Evolutionary conservation across 2,888 invertebrate species (phyloP), one percentile per base, ranked within the genome.

Genomic region (Lymantria monacha): DNA sequence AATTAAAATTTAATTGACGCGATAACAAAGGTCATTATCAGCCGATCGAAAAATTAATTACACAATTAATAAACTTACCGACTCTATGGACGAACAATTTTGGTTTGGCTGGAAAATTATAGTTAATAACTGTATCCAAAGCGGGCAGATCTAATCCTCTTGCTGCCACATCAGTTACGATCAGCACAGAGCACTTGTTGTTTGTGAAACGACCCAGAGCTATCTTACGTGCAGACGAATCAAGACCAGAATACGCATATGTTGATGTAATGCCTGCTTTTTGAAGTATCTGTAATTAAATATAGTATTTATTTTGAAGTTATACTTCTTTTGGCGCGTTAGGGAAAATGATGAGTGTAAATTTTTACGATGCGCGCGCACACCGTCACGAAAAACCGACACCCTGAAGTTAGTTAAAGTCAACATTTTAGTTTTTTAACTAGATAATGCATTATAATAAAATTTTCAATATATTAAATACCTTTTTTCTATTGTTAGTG

Each of bases 11-110:
- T n/a, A n/a, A n/a, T n/a, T n/a, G n/a, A n/a, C n/a, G n/a, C n/a
- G n/a, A n/a, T n/a, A n/a, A n/a, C n/a, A n/a, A n/a, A n/a, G n/a
- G n/a, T n/a, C n/a, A n/a, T n/a, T n/a, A n/a, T n/a, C n/a, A n/a
- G n/a, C n/a, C n/a, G n/a, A n/a, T n/a, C n/a, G 22, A 42, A 12
- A 30, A 33, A 7, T 42, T 33, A 9, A 13, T 47, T 30, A 49
- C n/a, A n/a, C n/a, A n/a, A n/a, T n/a, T n/a, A n/a, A n/a, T 7
- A 0, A 5, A 67, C 95, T 92, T 76, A 96, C 99, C 99, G 55
- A 99, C 99, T 93, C 99, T 93, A 87, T 99, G 99, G 30, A 99
- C 97, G 87, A 99, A 99, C 15, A 99, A 91, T 85, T 99, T 99
- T 0, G 98, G 95, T 81, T 98, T 99, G 0, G 97, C 96, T 0